Conservation (phyloP, 2,888 invertebrate species). For the Eristalis tenax region DNA sequence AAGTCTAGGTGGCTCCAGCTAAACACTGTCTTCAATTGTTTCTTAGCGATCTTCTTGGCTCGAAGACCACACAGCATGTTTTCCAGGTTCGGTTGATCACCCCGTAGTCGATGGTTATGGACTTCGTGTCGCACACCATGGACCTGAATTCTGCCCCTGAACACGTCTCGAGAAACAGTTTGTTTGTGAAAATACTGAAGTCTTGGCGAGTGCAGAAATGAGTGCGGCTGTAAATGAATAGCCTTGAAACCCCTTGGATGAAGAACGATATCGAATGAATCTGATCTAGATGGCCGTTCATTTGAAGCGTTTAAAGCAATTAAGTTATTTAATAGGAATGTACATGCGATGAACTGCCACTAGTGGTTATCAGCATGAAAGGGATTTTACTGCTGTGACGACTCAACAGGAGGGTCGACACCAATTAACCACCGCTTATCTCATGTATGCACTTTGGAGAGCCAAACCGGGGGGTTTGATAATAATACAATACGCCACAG, state of each 20-base stretch:
- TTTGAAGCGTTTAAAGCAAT: constrained; percentile 3
- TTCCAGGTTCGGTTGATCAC: not conserved
- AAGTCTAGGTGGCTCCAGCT: not conserved
- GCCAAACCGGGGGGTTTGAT: no score
- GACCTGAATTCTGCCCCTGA: not conserved
- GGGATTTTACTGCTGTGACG: not conserved
- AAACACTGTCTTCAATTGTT: not conserved
- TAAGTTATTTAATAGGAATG: not conserved
- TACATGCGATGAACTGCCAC: not conserved
- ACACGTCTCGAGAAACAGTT: not conserved
- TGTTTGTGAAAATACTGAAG: not conserved
- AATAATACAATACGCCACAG: no score
- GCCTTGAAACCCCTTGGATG: not conserved
- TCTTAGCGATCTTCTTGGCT: not conserved
- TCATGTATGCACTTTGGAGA: no score
- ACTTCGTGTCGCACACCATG: not conserved
- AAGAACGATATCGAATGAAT: not conserved
- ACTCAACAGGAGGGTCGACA: not conserved
- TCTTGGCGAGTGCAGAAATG: not conserved
- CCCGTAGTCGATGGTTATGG: not conserved
- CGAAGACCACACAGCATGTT: not conserved
- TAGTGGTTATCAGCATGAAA: not conserved
- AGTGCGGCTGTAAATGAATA: not conserved
- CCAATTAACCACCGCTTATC: no score
- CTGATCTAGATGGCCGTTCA: not conserved